Base-by-base conservation (phyloP, 2,888 invertebrate genomes). In the Drosophila borborema region DNA sequence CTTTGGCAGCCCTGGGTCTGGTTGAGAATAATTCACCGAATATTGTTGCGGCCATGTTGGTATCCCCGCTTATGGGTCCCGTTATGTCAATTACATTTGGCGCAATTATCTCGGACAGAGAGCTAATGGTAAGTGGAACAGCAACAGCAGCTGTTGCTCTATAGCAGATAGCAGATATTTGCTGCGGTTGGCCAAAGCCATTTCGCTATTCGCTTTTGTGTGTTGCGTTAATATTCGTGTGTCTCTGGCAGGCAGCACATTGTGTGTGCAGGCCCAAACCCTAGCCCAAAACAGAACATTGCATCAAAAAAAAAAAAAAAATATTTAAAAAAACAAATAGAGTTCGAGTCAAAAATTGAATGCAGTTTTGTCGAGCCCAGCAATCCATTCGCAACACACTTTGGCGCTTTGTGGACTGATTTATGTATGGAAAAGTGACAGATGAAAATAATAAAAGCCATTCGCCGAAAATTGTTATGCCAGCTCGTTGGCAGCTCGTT, bases 31-130 rank as follows among this genome's bases (percentile, higher is more conserved):
- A 96, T 90, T 95, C 97, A 8, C 96, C 97, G 0, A 96, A 97
- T 84, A 96, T 97, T 75, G 95, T 96, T 28, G 96, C 96, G 34
- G 96, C 96, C 34, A 96, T 96, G 96, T 92, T 96, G 84, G 96
- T 96, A 1, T 96, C 96, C 2, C 96, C 96, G 0, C 94, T 96
- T 14, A 96, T 96, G 96, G 97, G 97, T 1, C 97, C 97, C 0
- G 97, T 97, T 16, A 96, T 97, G 95, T 97, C 97, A n/a, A 95
- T 96, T 77, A 97, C 97, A 62, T 97, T 97, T 91, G 97, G 97
- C 9, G 95, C 96, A 28, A 96, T 97, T 72, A 96, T 97, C 82
- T 95, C 96, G 34, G 97, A 97, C 91, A 93, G 94, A 81, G 94
- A 95, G 75, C 94, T 97, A 83, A 91, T 93, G 86, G 93, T 93